These are phyloP conservation scores for Nomada lathburiana DNA, from an alignment of 2,888 invertebrate species.

Conservation along the genomic window DNA sequence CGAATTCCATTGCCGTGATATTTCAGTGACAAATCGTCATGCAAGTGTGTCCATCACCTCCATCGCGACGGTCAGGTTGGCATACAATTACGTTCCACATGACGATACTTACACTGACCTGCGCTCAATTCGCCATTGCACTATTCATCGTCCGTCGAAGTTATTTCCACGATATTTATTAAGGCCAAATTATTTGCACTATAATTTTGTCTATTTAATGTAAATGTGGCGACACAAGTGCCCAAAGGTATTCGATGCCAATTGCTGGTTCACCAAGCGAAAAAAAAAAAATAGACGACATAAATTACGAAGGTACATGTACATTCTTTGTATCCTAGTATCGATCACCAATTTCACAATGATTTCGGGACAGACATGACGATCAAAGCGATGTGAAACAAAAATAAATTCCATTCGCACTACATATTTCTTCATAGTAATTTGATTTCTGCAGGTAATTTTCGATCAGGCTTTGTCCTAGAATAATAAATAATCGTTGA, in stretches of 20 bases:
- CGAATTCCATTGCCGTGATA: not conserved
- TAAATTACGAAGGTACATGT: not conserved
- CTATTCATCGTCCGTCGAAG: constrained; percentile 1
- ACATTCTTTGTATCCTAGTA: not conserved
- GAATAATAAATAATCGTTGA: not conserved
- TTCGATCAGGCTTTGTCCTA: not conserved
- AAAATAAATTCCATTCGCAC: no score
- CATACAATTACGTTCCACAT: not conserved
- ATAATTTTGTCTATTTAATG: not conserved
- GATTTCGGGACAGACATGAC: not conserved
- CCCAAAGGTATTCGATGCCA: not conserved
- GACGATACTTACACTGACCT: not conserved
- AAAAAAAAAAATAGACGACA: not conserved
- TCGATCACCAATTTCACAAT: not conserved
- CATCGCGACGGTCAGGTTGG: not conserved
- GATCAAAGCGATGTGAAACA: no score
- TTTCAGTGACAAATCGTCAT: not conserved
- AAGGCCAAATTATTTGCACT: not conserved
- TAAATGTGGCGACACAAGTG: not conserved
- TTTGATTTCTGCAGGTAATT: not conserved
- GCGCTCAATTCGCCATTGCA: no score
- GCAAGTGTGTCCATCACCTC: not conserved
- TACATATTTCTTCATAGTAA: not conserved
- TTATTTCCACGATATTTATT: constrained; percentile 2
- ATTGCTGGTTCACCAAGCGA: not conserved